These are phyloP conservation scores for Tenthredo distinguenda DNA, from an alignment of 2,888 invertebrate species.

Conservation along the genomic window DNA sequence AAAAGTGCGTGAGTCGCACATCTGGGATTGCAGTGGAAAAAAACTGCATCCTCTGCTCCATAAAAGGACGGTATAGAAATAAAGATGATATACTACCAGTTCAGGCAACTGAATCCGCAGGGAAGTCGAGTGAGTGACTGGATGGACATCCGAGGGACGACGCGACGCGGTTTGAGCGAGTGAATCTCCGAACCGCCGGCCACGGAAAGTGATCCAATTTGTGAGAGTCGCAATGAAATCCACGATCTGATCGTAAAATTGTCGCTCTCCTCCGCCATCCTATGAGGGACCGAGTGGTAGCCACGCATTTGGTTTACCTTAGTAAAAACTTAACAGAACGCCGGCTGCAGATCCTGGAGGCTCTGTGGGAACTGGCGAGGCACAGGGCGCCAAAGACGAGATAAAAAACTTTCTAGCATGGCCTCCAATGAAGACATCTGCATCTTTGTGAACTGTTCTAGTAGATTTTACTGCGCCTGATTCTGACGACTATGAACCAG, in stretches of 20 bases:
- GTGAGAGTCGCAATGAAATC: not conserved
- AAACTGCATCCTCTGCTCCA: conserved; percentile 11
- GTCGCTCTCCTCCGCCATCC: not conserved
- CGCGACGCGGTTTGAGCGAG: not conserved
- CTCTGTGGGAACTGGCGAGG: conserved; percentile 52
- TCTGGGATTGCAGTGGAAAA: not conserved
- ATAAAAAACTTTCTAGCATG: conserved; percentile 44
- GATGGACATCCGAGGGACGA: not conserved
- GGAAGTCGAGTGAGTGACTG: not conserved
- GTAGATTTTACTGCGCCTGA: conserved; percentile 24
- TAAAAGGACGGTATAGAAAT: not conserved
- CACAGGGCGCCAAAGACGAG: conserved; percentile 30
- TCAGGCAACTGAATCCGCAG: not conserved
- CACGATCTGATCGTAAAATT: not conserved
- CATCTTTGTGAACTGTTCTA: conserved; percentile 55
- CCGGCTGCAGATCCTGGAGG: conserved; percentile 56
- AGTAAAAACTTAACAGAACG: conserved; percentile 53
- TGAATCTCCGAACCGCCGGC: not conserved
- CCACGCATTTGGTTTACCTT: conserved; percentile 51
- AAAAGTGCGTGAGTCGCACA: not conserved
- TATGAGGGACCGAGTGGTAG: conserved; percentile 26
- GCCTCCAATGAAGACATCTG: conserved; percentile 54
- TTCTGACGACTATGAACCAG: not conserved
- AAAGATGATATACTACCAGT: not conserved
- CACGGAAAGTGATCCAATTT: not conserved